Evolutionary conservation across 2,113 vertebrate species (phyloP).

Genomic region (Chitala chitala): DNA sequence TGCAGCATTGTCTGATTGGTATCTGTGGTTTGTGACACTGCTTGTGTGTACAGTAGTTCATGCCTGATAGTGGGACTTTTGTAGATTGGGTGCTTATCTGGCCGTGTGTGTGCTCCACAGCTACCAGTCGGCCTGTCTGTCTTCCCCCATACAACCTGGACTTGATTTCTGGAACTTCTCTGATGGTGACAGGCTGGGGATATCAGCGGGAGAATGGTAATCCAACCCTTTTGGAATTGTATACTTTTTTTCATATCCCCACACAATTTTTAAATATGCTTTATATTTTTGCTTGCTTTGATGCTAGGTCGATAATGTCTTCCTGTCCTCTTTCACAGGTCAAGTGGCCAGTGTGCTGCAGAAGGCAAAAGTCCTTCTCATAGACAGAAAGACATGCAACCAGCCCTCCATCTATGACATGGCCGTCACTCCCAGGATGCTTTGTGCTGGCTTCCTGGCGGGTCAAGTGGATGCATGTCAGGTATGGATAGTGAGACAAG

Average conservation of each 20-base stretch:
- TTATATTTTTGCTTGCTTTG: neutral
- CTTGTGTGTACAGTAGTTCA: too few species aligned
- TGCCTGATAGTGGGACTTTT: too few species aligned
- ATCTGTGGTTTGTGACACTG: too few species aligned
- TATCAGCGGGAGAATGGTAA: constrained; percentile 59
- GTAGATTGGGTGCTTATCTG: too few species aligned
- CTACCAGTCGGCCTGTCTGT: constrained; percentile 66
- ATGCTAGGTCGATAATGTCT: neutral
- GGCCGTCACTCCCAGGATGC: constrained; percentile 68
- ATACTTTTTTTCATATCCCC: too few species aligned
- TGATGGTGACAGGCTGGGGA: constrained; percentile 83
- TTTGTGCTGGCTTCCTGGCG: constrained; percentile 72
- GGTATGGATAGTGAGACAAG: constrained; percentile 52
- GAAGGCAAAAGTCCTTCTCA: constrained; percentile 64
- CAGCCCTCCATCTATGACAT: constrained; percentile 56
- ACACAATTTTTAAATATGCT: too few species aligned
- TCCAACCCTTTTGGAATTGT: too few species aligned
- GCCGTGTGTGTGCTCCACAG: constrained; percentile 44
- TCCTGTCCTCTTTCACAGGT: constrained; percentile 50
- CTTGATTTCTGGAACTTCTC: constrained; percentile 31
- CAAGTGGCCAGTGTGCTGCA: constrained; percentile 68
- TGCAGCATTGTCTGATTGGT: too few species aligned
- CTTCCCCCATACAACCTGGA: constrained; percentile 69
- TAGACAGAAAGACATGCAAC: constrained; percentile 62
- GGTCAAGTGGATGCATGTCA: constrained; percentile 83